phyloP scores from a whole-genome alignment of 2,888 invertebrate genomes.

The Ashinkailepas kermadecensis region DNA sequence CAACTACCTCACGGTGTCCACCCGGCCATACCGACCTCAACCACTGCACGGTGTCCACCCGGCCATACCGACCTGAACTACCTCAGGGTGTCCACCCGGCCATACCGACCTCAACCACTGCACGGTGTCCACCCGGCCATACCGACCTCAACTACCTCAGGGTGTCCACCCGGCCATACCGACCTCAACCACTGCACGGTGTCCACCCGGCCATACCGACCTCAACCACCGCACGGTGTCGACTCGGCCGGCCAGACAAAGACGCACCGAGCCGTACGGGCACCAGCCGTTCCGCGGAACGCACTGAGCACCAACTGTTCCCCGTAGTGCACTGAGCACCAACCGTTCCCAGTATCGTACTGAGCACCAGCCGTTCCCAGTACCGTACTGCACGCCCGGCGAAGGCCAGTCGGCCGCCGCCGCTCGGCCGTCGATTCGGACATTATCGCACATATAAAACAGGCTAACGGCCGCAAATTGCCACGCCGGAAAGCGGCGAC shows the following conservation, averaged over 20 bases:
- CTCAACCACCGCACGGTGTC: neutral
- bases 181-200: too few species aligned
- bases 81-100: neutral
- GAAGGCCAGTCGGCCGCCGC: neutral
- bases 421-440: neutral
- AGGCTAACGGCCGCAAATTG: neutral
- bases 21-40: too few species aligned
- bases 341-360: too few species aligned
- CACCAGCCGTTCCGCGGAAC: too few species aligned
- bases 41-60: too few species aligned
- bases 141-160: too few species aligned
- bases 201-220: too few species aligned
- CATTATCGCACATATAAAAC: neutral
- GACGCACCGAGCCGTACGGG: constrained; percentile 84
- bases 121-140: neutral
- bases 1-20: too few species aligned
- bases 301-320: too few species aligned
- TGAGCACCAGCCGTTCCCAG: constrained; percentile 51
- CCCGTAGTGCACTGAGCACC: too few species aligned
- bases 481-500: neutral
- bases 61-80: too few species aligned
- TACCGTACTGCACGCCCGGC: constrained; percentile 46
- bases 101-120: neutral
- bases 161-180: too few species aligned
- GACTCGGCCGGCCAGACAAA: constrained; percentile 63